Percentiles rank a stretch among this genome's conserved stretches.
Evolutionary conservation across 2,113 vertebrate species (phyloP).

Genomic region (Glaucomys volans): DNA sequence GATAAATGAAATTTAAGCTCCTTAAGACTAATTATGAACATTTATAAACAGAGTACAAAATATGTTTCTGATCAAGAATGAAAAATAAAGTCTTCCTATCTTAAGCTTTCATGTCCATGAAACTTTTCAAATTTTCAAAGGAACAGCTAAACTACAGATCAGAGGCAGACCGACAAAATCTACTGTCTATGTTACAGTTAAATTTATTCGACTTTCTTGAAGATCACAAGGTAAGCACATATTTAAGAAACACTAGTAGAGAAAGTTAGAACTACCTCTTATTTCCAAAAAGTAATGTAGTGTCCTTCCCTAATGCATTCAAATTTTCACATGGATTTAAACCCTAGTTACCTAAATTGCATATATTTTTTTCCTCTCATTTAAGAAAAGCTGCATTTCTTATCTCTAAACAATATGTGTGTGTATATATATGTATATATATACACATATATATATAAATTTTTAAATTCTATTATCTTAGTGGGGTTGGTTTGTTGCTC

Average conservation of each 20-base stretch:
- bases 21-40: not conserved
- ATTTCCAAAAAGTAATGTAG: constrained; percentile 34
- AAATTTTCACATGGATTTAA: constrained; percentile 54
- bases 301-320: not conserved
- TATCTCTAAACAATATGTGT: constrained; percentile 39
- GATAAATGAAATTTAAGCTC: not conserved
- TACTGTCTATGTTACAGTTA: not conserved
- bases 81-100: not conserved
- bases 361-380: not conserved
- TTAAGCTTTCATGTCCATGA: not conserved
- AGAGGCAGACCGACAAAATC: not conserved
- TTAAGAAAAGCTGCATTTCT: constrained; percentile 57
- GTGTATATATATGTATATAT: too few relatives aligned
- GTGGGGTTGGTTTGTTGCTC: constrained; percentile 23
- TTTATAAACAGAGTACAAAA: not conserved
- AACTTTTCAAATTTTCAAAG: constrained; percentile 21
- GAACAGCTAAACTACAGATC: not conserved
- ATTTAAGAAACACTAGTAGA: constrained; percentile 28
- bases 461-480: constrained; percentile 60
- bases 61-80: not conserved
- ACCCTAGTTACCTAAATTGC: not conserved
- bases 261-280: constrained; percentile 11
- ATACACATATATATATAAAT: not conserved
- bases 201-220: constrained; percentile 33
- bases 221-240: not conserved